A percentile compares a stretch with the other conserved stretches of the same genome.
Conservation (phyloP, 2,888 invertebrate species). For the Leucoptera coffeella region DNA sequence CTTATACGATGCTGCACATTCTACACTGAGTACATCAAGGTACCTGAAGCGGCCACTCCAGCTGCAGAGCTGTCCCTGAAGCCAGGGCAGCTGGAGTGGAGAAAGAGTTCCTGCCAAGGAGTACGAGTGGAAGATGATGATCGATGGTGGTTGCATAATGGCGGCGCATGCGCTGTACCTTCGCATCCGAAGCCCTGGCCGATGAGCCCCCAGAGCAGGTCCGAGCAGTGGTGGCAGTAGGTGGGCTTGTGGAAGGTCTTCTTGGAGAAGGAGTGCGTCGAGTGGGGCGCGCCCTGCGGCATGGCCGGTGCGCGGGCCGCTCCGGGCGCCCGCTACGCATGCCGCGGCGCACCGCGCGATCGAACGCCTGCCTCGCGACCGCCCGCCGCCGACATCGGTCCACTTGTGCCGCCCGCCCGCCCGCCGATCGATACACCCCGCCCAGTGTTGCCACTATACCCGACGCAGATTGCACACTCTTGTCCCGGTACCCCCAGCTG, state of each 20-base stretch:
- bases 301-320: conserved; percentile 53
- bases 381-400: conserved; percentile 54
- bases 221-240: conserved; percentile 99
- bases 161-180: conserved; percentile 68
- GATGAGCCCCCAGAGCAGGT: conserved; percentile 99
- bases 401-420: conserved; percentile 34
- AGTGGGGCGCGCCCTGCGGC: conserved; percentile 58
- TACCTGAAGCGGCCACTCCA: too few relatives aligned
- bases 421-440: conserved; percentile 15
- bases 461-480: conserved; percentile 14
- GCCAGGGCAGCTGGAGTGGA: too few relatives aligned
- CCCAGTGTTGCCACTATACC: conserved; percentile 16
- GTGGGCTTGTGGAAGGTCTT: conserved; percentile 99
- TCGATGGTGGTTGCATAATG: too few relatives aligned
- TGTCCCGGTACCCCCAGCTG: too few relatives aligned
- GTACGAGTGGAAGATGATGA: conserved; percentile 25
- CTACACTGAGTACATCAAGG: too few relatives aligned
- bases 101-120: conserved; percentile 17
- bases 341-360: conserved; percentile 53
- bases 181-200: conserved; percentile 99
- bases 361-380: conserved; percentile 53
- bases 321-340: conserved; percentile 48
- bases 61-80: too few relatives aligned
- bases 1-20: too few relatives aligned
- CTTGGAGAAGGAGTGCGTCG: conserved; percentile 95